Base-by-base conservation (phyloP, 2,113 vertebrate species). In the Antennarius striatus region DNA sequence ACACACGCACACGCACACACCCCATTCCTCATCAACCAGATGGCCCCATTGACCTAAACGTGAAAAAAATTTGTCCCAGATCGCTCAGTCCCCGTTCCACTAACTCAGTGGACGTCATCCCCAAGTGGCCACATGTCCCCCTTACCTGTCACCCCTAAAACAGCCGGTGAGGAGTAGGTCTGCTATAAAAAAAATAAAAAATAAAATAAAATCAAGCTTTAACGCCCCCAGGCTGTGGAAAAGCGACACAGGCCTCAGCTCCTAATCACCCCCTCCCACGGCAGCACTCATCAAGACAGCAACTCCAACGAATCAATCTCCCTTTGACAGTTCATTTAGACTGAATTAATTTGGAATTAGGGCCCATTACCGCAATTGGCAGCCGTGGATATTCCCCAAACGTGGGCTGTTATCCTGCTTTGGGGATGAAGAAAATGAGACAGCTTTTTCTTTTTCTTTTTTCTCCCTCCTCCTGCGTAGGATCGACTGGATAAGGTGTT, bases 311-410 rank as follows among this genome's bases (percentile, higher is more conserved):
- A 94, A 95, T 96, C 94, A 95, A 95, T 96, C 95, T 94, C 94
- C 91, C 91, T 91, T 90, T 95, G 95, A 96, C 95, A 95, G 92
- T 95, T 95, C 94, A 96, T 96, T 96, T 96, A 94, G 94, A 93
- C 94, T 95, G 94, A 95, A 95, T 95, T 95, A 94, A 96, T 95
- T 95, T 95, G 93, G 95, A 95, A 96, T 96, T 95, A 95, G 93
- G 91, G 93, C 90, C 92, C 90, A 90, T 95, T 94, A 95, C 91
- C 90, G 94, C 93, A 95, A 95, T 94, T 94, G 94, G 93, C 95
- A 95, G 93, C 88, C 92, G 73, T 90, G 90, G 92, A 93, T 94
- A 95, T 93, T 94, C 93, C 94, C 93, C 89, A 80, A 92, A 91
- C 93, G 91, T 86, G 59, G 75, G 80, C 90, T 80, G 90, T 91